Evolutionary conservation across 2,113 vertebrate genomes (phyloP).

Genomic region (Calonectris borealis): DNA sequence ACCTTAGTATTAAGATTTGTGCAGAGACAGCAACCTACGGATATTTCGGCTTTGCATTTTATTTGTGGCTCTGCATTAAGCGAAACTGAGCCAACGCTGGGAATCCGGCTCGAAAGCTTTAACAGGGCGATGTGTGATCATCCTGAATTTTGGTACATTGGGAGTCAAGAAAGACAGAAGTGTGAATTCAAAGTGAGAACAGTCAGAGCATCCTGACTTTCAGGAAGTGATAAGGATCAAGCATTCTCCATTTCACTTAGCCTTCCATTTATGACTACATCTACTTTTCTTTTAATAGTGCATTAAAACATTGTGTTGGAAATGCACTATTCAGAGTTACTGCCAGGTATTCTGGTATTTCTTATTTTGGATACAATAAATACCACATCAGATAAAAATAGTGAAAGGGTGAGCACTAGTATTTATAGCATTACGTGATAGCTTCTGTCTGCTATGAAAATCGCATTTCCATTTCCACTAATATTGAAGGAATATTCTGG

Average conservation of each 20-base stretch:
- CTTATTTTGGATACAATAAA: neutral
- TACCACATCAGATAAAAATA: neutral
- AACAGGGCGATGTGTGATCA: rapidly evolving
- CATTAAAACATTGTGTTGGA: neutral
- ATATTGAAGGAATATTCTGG: neutral
- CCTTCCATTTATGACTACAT: neutral
- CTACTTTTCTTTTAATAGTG: neutral
- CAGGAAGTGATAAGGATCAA: neutral
- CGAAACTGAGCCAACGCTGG: neutral
- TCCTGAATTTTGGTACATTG: rapidly evolving
- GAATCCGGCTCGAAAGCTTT: rapidly evolving
- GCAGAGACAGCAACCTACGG: neutral
- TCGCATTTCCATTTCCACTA: neutral
- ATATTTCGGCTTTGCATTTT: rapidly evolving
- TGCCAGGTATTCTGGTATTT: neutral
- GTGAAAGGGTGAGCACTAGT: neutral
- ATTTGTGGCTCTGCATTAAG: neutral
- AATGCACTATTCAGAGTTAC: neutral
- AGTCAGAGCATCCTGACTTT: neutral
- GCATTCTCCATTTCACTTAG: neutral
- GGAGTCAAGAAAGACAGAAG: neutral
- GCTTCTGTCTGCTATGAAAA: neutral
- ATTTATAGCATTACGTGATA: neutral
- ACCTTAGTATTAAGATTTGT: neutral
- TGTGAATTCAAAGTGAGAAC: neutral